phyloP scores from a whole-genome alignment of 1,140 invertebrate species.

The Cepaea nemoralis region DNA sequence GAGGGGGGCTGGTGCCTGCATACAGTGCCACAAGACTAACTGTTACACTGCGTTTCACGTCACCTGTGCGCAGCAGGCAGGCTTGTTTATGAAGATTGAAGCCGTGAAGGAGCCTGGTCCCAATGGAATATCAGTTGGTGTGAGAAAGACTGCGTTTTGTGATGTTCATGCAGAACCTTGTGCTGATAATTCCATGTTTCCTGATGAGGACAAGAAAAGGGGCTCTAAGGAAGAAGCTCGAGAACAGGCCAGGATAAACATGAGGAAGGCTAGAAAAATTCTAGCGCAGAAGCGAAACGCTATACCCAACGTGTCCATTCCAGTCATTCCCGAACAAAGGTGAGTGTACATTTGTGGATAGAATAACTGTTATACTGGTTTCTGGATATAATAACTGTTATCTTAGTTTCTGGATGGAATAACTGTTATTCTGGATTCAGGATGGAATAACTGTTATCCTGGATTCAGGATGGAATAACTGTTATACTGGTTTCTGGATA shows the following conservation, averaged over 20 bases:
- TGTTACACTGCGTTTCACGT: slow-evolving; percentile 99
- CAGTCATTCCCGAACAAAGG: slow-evolving; percentile 90
- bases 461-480: too few species aligned
- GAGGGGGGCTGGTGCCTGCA: slow-evolving; percentile 92
- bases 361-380: too few species aligned
- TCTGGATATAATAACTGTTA: too few species aligned
- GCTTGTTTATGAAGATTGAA: slow-evolving; percentile 95
- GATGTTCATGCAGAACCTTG: slow-evolving; percentile 88
- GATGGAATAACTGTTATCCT: too few species aligned
- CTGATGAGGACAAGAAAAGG: slow-evolving; percentile 67
- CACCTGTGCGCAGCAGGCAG: slow-evolving; percentile 97
- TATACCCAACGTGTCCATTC: slow-evolving; percentile 91
- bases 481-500: too few species aligned
- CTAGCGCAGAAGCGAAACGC: slow-evolving; percentile 88
- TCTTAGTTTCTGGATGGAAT: too few species aligned
- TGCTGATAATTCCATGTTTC: slow-evolving; percentile 62
- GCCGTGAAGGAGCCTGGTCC: slow-evolving; percentile 71
- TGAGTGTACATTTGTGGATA: too few species aligned
- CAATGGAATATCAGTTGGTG: slow-evolving; percentile 75
- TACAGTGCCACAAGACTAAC: slow-evolving; percentile 96
- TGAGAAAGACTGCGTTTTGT: slow-evolving; percentile 96
- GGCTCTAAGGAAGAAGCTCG: slow-evolving; percentile 72
- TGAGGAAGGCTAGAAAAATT: slow-evolving; percentile 84
- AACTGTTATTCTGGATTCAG: too few species aligned
- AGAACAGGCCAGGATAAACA: slow-evolving; percentile 77